Evolutionary conservation across 2,797 vertebrate species (phyloP).

Genomic region (Decapterus maruadsi): DNA sequence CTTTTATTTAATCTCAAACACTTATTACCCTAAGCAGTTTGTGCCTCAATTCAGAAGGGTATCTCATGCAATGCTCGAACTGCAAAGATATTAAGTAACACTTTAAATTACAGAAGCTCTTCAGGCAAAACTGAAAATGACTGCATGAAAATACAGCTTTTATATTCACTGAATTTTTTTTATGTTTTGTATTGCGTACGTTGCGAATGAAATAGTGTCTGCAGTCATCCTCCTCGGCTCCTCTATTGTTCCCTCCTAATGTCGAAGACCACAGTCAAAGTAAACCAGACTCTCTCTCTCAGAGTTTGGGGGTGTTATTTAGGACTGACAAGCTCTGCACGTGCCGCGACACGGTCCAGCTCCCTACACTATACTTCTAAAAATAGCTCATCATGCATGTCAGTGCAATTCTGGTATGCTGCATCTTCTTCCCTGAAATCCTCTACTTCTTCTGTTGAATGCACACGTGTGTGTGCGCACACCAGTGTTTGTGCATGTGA

Average conservation of each 20-base stretch:
- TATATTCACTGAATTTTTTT: background rate
- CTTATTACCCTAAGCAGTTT: background rate
- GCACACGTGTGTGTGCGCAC: background rate
- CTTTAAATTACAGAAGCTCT: background rate
- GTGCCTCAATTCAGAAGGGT: conserved; percentile 1
- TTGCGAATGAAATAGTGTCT: background rate
- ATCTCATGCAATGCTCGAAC: background rate
- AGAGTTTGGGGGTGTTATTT: conserved; percentile 36
- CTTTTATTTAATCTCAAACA: background rate
- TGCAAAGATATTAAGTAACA: conserved; percentile 17
- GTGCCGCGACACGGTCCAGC: conserved; percentile 49
- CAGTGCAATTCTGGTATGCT: conserved; percentile 43
- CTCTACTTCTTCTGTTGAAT: conserved; percentile 8
- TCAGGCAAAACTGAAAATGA: background rate
- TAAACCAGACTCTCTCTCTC: conserved; percentile 3
- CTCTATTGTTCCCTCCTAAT: conserved; percentile 17
- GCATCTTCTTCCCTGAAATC: conserved; percentile 40
- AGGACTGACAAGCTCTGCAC: conserved; percentile 33
- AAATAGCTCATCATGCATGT: conserved; percentile 59
- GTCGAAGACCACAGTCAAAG: conserved; percentile 24
- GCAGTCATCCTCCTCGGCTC: background rate
- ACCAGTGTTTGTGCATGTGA: background rate
- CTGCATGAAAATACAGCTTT: conserved; percentile 9
- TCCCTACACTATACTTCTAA: conserved; percentile 53
- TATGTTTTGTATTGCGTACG: background rate